phyloP scores from a whole-genome alignment of 2,888 invertebrate genomes.

The Nasonovia ribisnigri region DNA sequence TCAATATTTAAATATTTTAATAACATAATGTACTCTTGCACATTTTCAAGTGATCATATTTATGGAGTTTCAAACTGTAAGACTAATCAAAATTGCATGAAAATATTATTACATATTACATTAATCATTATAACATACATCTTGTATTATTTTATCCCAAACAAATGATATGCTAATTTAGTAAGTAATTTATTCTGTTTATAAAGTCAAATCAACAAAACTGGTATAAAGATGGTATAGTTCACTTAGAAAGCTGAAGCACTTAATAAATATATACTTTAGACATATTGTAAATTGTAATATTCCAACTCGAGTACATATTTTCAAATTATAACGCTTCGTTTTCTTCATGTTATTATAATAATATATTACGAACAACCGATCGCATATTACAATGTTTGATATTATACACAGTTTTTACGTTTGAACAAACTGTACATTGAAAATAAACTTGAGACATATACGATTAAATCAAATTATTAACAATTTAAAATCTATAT shows the following conservation, averaged over 20 bases:
- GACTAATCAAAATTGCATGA: neutral
- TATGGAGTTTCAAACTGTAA: neutral
- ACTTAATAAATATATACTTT: neutral
- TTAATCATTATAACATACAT: neutral
- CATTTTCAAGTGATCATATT: neutral
- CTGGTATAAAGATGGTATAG: neutral
- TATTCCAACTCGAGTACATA: neutral
- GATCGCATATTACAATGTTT: neutral
- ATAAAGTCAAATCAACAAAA: conserved; percentile 17
- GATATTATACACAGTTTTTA: neutral
- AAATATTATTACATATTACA: conserved; percentile 7
- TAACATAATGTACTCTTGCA: neutral
- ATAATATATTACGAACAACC: neutral
- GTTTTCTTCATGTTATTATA: neutral
- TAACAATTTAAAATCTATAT: neutral
- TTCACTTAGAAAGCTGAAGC: neutral
- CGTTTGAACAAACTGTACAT: neutral
- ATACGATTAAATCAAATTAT: neutral
- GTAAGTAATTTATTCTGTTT: conserved; percentile 17
- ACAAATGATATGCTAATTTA: conserved; percentile 9
- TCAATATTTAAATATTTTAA: neutral
- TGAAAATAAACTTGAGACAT: neutral
- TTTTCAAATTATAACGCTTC: neutral
- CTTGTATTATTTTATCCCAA: neutral
- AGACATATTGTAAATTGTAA: neutral